A percentile compares a stretch with the other conserved stretches of the same genome.
These are phyloP conservation scores for Cyrtonyx montezumae DNA, from an alignment of 2,113 vertebrate species.

Conservation along the genomic window DNA sequence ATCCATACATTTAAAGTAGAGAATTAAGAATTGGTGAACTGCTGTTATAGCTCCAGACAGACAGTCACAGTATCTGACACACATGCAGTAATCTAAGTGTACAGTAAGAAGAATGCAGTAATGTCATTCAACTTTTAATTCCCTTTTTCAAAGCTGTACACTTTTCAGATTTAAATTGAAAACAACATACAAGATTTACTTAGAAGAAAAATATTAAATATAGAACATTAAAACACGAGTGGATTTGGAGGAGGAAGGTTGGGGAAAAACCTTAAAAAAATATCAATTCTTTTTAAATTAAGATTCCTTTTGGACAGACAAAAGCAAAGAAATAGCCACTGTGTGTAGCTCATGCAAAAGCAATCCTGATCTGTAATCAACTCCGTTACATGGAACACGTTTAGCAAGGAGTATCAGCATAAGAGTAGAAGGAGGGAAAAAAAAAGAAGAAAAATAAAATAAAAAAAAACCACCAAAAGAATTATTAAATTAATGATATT, in stretches of 20 bases:
- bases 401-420: background rate
- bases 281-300: background rate
- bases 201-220: background rate
- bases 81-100: background rate
- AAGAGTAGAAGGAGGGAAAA: fast-evolving
- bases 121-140: background rate
- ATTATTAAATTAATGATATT: conserved; percentile 25
- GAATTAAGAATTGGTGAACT: background rate
- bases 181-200: background rate
- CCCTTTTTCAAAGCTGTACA: background rate
- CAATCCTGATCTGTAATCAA: background rate
- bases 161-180: background rate
- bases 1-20: background rate
- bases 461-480: background rate
- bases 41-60: background rate
- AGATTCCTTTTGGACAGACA: background rate
- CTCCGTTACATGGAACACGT: background rate
- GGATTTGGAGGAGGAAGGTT: background rate
- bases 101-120: background rate
- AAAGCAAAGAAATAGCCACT: background rate
- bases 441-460: background rate
- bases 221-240: background rate
- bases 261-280: background rate
- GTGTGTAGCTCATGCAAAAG: background rate
- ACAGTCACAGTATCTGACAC: background rate